These are phyloP conservation scores for Rotaria macrura DNA, from an alignment of 2,888 invertebrate species.

Conservation along the genomic window DNA sequence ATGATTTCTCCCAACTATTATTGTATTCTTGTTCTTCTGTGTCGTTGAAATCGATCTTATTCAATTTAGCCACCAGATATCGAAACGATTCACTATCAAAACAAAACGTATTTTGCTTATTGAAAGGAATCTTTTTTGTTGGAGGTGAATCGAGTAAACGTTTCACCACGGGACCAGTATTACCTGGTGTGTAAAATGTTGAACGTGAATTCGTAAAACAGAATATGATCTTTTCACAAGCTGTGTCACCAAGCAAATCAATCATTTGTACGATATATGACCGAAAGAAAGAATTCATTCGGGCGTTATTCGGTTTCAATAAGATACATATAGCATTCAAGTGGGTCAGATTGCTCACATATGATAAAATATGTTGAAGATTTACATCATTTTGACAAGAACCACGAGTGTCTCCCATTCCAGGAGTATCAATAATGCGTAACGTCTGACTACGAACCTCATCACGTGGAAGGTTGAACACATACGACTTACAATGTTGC, in stretches of 20 bases:
- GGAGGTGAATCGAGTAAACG: neutral
- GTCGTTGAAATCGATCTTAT: neutral
- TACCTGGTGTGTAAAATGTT: neutral
- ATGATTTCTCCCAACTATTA: neutral
- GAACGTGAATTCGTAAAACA: neutral
- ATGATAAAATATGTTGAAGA: neutral
- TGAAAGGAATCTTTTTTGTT: neutral
- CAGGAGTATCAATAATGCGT: neutral
- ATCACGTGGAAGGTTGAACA: neutral
- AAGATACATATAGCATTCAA: neutral
- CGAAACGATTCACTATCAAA: neutral
- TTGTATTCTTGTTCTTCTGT: neutral
- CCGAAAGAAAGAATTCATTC: neutral
- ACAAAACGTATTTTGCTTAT: neutral
- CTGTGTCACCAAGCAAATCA: neutral
- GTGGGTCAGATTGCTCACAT: neutral
- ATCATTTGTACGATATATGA: neutral
- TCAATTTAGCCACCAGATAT: neutral
- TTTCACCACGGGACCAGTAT: neutral
- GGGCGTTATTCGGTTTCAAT: neutral
- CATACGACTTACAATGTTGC: neutral
- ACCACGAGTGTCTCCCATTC: neutral
- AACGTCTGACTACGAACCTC: neutral
- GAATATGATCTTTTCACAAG: neutral
- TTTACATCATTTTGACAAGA: neutral